Percentiles rank a stretch among this genome's conserved stretches.
Conservation (phyloP, 2,797 vertebrate species). For the Setipinna tenuifilis region DNA sequence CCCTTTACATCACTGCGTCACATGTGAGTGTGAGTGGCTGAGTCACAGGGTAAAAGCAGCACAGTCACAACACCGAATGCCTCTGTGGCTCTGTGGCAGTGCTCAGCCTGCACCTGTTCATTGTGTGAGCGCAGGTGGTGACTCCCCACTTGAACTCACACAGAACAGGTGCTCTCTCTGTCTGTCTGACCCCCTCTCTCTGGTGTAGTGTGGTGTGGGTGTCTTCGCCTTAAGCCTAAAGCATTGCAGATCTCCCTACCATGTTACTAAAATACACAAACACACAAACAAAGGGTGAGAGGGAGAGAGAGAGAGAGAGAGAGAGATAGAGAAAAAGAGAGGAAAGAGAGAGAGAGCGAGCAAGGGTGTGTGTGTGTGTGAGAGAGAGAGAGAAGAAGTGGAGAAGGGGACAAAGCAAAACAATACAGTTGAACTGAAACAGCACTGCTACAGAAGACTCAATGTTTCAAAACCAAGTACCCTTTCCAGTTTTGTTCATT, state of each 20-base stretch:
- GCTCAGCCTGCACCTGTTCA: slow-evolving; percentile 63
- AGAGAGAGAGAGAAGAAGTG: background rate
- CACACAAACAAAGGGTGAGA: too few species aligned
- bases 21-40: background rate
- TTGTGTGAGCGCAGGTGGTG: slow-evolving; percentile 60
- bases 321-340: too few species aligned
- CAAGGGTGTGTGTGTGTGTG: too few species aligned
- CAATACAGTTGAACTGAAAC: background rate
- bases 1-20: background rate
- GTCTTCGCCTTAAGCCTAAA: slow-evolving; percentile 69
- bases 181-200: slow-evolving; percentile 42
- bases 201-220: slow-evolving; percentile 43
- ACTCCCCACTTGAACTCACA: slow-evolving; percentile 39
- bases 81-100: background rate
- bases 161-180: slow-evolving; percentile 63
- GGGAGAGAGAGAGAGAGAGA: too few species aligned
- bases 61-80: background rate
- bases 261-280: background rate
- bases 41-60: slow-evolving; percentile 39
- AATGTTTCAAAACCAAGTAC: background rate
- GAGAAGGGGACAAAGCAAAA: background rate
- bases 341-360: background rate
- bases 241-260: slow-evolving; percentile 30
- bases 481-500: background rate
- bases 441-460: background rate